phyloP scores from a whole-genome alignment of 1,140 invertebrate genomes.

The Schlechtendalia chinensis region DNA sequence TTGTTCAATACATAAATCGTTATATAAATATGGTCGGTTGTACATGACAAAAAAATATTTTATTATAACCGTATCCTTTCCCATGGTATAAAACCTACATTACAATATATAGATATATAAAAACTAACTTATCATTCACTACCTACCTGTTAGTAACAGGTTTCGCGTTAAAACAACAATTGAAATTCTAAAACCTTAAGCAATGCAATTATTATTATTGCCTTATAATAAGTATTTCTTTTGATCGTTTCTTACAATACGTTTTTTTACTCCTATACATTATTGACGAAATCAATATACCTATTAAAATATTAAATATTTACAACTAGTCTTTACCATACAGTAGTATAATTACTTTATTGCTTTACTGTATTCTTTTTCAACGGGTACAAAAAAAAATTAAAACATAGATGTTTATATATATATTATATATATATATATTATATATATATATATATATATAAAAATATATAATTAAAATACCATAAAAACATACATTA shows the following conservation, averaged over 20 bases:
- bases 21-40: constrained; percentile 9
- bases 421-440: too few species aligned
- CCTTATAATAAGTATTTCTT: not conserved
- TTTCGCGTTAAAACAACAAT: not conserved
- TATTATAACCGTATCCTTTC: constrained; percentile 10
- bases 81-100: not conserved
- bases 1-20: not conserved
- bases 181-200: not conserved
- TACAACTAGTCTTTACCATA: not conserved
- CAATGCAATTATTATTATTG: not conserved
- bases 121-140: constrained; percentile 10
- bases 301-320: not conserved
- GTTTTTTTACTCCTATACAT: not conserved
- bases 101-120: not conserved
- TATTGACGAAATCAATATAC: not conserved
- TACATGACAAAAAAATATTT: constrained; percentile 15
- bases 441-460: too few species aligned
- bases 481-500: not conserved
- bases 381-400: not conserved
- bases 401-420: not conserved
- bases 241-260: not conserved
- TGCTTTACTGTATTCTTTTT: not conserved
- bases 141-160: not conserved
- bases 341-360: not conserved
- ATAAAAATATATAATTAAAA: too few species aligned